phyloP scores from a whole-genome alignment of 1,140 invertebrate genomes.

The Saccostrea echinata region DNA sequence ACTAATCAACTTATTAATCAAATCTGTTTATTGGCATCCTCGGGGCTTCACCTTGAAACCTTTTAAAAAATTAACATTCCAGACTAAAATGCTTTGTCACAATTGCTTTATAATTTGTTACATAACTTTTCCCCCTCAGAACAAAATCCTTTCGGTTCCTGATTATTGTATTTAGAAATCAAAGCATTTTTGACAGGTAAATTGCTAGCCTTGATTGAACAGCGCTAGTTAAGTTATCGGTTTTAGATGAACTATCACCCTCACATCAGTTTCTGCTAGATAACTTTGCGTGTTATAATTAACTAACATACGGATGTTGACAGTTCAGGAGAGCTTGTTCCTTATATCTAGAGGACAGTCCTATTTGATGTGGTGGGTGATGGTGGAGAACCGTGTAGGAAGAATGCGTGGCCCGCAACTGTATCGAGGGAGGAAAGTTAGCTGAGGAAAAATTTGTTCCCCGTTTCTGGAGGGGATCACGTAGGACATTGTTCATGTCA shows the following conservation, averaged over 20 bases:
- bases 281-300: neutral
- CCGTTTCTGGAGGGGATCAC: neutral
- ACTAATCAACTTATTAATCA: neutral
- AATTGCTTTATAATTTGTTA: neutral
- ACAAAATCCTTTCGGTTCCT: neutral
- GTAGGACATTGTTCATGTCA: neutral
- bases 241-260: no score
- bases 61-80: neutral
- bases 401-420: neutral
- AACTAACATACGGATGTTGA: neutral
- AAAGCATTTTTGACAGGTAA: constrained; percentile 10
- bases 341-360: neutral
- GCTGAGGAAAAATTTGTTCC: neutral
- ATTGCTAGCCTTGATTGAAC: neutral
- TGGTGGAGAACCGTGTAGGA: neutral
- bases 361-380: neutral
- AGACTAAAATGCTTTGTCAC: constrained; percentile 16
- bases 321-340: neutral
- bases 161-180: neutral
- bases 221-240: no score
- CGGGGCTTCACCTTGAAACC: neutral
- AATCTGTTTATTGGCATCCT: neutral
- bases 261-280: neutral
- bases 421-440: neutral
- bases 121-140: neutral